These are phyloP conservation scores for Cosmorhoe ocellata DNA, from an alignment of 2,888 invertebrate genomes.

Conservation along the genomic window DNA sequence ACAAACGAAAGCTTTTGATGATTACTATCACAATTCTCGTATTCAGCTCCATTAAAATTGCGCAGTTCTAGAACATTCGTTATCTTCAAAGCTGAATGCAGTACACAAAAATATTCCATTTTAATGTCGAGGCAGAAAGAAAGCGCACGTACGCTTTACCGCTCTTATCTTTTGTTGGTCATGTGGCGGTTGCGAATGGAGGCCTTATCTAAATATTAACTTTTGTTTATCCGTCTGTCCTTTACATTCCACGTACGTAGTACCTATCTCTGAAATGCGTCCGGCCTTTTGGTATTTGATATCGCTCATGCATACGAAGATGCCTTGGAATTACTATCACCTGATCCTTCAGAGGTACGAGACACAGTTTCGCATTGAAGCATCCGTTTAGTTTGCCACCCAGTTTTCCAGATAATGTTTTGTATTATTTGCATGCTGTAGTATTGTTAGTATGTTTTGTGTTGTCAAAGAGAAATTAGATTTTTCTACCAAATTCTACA, in stretches of 20 bases:
- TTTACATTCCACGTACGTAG: constrained; percentile 57
- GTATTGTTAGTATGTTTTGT: constrained; percentile 7
- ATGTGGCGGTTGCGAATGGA: constrained; percentile 55
- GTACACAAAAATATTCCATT: constrained; percentile 37
- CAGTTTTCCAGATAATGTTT: background rate
- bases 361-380: constrained; percentile 16
- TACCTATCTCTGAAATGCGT: constrained; percentile 54
- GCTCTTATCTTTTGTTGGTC: constrained; percentile 57
- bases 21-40: constrained; percentile 3
- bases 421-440: constrained; percentile 2
- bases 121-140: constrained; percentile 56
- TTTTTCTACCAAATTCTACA: constrained; percentile 4
- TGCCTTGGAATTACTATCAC: constrained; percentile 37
- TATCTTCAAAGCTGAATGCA: constrained; percentile 22
- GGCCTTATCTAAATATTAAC: constrained; percentile 69
- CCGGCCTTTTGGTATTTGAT: constrained; percentile 47
- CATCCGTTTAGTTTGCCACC: constrained; percentile 1
- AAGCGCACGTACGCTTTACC: constrained; percentile 60
- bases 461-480: constrained; percentile 9
- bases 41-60: constrained; percentile 7
- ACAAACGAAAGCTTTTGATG: background rate
- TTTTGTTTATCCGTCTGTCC: constrained; percentile 62
- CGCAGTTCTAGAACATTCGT: constrained; percentile 12
- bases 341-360: constrained; percentile 26
- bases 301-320: constrained; percentile 60